Conservation (phyloP, 2,888 invertebrate genomes). For the Acanthosepion lycidas region DNA sequence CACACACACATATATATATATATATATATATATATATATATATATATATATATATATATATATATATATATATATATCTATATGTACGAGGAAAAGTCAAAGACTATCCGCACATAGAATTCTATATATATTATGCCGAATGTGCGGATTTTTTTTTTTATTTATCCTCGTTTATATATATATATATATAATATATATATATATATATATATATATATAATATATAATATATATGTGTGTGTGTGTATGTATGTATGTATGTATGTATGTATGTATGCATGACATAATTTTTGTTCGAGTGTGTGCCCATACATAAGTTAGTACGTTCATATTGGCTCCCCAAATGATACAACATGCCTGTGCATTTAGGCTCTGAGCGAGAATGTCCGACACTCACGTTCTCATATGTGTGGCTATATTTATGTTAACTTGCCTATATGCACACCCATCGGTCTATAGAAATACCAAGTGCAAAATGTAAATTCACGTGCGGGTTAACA, state of each 20-base stretch:
- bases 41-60: not conserved
- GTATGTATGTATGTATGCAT: not conserved
- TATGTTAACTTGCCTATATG: not conserved
- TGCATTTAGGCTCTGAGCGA: too few species aligned
- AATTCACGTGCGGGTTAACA: too few species aligned
- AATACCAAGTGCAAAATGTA: not conserved
- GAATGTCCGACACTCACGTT: too few species aligned
- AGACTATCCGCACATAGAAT: too few species aligned
- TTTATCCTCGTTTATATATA: too few species aligned
- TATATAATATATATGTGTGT: too few species aligned
- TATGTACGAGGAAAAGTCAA: too few species aligned
- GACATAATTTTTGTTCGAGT: not conserved
- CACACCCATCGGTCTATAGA: not conserved
- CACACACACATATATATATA: slow-evolving; percentile 5
- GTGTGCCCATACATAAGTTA: slow-evolving; percentile 47
- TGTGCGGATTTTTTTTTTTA: too few species aligned
- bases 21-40: slow-evolving; percentile 46
- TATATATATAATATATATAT: not conserved
- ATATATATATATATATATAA: slow-evolving; percentile 46
- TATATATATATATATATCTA: too few species aligned
- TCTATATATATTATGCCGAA: too few species aligned
- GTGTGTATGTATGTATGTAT: slow-evolving; percentile 49
- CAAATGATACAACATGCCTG: not conserved
- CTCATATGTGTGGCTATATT: not conserved
- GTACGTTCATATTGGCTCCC: slow-evolving; percentile 36